Evolutionary conservation across 2,797 vertebrate genomes (phyloP).

Genomic region (Etheostoma perlongum): DNA sequence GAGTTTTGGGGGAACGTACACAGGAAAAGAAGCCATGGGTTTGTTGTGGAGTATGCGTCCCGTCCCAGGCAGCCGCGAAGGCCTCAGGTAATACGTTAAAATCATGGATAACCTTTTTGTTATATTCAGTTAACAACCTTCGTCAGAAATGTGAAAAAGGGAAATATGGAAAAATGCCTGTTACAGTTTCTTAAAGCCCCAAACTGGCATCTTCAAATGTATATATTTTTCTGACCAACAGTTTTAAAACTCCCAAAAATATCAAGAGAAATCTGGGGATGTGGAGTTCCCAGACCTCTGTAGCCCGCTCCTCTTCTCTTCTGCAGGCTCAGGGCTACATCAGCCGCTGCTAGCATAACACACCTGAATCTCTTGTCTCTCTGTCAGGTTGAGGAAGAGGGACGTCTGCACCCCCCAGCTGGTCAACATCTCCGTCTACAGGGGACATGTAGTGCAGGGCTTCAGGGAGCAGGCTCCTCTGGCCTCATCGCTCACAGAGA

Average conservation of each 20-base stretch:
- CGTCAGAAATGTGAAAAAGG: too few species aligned
- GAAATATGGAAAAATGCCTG: too few species aligned
- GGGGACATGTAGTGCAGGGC: conserved; percentile 55
- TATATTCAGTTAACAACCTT: too few species aligned
- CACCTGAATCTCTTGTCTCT: neutral
- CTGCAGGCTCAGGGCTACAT: neutral
- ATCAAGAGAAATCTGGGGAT: too few species aligned
- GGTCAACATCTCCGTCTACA: conserved; percentile 67
- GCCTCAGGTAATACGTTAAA: conserved; percentile 61
- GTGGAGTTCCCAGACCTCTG: too few species aligned
- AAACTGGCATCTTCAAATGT: too few species aligned
- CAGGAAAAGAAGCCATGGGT: conserved; percentile 75
- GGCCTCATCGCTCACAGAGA: conserved; percentile 64
- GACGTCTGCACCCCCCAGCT: conserved; percentile 66
- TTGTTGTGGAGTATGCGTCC: conserved; percentile 80
- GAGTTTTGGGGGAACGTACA: conserved; percentile 78
- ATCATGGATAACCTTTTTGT: too few species aligned
- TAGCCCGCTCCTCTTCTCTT: too few species aligned
- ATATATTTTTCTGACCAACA: too few species aligned
- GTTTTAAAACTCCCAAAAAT: too few species aligned
- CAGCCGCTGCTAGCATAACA: neutral
- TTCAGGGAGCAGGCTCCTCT: conserved; percentile 64
- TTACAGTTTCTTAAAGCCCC: too few species aligned
- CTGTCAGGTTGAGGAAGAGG: conserved; percentile 72
- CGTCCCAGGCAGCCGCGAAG: conserved; percentile 66